These are phyloP conservation scores for Steinernema khuongi DNA, from an alignment of 1,140 invertebrate genomes.

Conservation along the genomic window DNA sequence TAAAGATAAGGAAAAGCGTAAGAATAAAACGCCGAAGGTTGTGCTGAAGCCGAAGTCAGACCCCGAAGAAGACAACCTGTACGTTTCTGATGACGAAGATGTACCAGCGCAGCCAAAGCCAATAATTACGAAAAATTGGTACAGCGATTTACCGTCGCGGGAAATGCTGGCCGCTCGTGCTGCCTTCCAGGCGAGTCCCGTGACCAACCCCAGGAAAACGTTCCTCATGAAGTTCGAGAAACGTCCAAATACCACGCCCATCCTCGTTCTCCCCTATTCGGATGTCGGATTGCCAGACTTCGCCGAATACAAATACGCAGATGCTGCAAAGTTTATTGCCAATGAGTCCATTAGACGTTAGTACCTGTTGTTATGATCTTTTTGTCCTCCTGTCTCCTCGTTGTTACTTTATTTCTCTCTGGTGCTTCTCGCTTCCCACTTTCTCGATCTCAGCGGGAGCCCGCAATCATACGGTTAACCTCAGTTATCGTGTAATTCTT, in stretches of 20 bases:
- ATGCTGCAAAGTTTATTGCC: background rate
- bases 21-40: background rate
- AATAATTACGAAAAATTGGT: background rate
- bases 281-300: background rate
- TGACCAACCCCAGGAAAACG: background rate
- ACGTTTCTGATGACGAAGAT: background rate
- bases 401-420: background rate
- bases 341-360: background rate
- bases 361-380: background rate
- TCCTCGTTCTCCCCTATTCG: background rate
- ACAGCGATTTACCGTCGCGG: background rate
- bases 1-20: background rate
- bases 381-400: background rate
- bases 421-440: conserved; percentile 4
- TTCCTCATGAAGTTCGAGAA: background rate
- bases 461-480: conserved; percentile 3
- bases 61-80: background rate
- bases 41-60: background rate
- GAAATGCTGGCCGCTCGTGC: background rate
- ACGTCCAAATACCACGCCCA: background rate
- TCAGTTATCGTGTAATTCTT: background rate
- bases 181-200: background rate
- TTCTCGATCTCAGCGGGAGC: conserved; percentile 6
- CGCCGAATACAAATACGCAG: background rate
- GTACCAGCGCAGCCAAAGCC: background rate